These are phyloP conservation scores for Hemitrygon akajei DNA, from an alignment of 2,797 vertebrate genomes.

Conservation along the genomic window DNA sequence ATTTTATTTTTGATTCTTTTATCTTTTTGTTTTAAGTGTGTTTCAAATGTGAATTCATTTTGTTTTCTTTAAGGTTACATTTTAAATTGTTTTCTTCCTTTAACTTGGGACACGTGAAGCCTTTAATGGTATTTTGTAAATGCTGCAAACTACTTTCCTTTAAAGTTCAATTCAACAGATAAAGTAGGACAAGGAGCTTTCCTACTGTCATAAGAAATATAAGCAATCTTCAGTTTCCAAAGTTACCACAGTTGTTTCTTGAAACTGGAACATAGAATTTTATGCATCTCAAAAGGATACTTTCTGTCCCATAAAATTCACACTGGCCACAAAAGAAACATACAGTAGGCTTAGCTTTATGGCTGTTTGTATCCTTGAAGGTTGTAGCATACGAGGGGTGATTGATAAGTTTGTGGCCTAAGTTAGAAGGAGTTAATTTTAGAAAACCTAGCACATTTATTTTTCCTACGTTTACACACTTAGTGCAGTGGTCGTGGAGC, in stretches of 20 bases:
- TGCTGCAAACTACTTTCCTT: background rate
- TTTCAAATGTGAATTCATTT: background rate
- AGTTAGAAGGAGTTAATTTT: too few species aligned
- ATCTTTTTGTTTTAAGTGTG: background rate
- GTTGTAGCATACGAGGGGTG: too few species aligned
- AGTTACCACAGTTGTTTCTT: background rate
- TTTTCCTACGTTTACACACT: too few species aligned
- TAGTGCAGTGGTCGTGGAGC: too few species aligned
- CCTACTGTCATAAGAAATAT: background rate
- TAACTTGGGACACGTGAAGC: background rate
- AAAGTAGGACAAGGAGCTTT: background rate
- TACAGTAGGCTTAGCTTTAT: too few species aligned
- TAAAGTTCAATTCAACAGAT: background rate
- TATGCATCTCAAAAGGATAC: too few species aligned
- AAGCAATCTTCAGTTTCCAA: background rate
- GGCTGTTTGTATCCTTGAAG: too few species aligned
- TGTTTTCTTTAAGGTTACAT: background rate
- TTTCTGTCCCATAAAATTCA: too few species aligned
- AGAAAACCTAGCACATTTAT: too few species aligned
- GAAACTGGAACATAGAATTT: background rate
- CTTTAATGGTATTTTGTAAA: background rate
- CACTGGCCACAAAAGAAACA: too few species aligned
- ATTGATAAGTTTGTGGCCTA: too few species aligned
- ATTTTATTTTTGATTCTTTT: background rate
- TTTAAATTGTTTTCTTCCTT: conserved; percentile 17